Base-by-base conservation (phyloP, 2,113 vertebrate species). In the Buteo buteo region DNA sequence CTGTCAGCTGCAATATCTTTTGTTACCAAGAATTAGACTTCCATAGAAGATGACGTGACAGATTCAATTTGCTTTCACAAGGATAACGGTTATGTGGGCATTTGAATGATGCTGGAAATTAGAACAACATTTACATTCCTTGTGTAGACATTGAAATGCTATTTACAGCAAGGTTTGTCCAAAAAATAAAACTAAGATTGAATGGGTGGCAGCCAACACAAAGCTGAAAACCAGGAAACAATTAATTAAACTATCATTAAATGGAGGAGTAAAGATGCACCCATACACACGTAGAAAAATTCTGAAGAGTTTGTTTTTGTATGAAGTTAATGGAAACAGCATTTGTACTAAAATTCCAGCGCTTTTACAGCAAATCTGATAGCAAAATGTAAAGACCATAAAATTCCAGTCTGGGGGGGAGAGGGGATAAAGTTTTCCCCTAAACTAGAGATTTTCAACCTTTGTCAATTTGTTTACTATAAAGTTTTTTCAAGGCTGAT, bases 1-100 rank as follows among this genome's bases (percentile, higher is more conserved):
- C 95, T 96, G 95, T 92, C 97, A 97, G 69, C 95, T 94, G 95
- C 95, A 92, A 79, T 95, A 86, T 93, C 86, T 97, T 96, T 96
- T 96, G 96, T 95, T 96, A 65, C 96, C 88, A 70, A 91, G 94
- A 79, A 49, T 84, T 50, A 94, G 89, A 80, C 93, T 95, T 95
- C 94, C 84, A 92, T 36, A 45, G 94, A 96, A 61, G 87, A 92
- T 95, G 95, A 95, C 21, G 24, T 71, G 89, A 95, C 90, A 94
- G 54, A 91, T 89, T 90, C 89, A 83, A 96, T 96, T 96, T 93
- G 24, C 58, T 93, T 87, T 84, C 95, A 69, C 66, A 50, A 88
- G 82, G 82, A 88, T 90, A 72, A 88, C 82, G 38, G 44, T 80
- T 70, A 26, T 71, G 78, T 67, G 86, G 73, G 74, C 79, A 91